Evolutionary conservation across 2,797 vertebrate species (phyloP).

Genomic region (Vireo griseus): DNA sequence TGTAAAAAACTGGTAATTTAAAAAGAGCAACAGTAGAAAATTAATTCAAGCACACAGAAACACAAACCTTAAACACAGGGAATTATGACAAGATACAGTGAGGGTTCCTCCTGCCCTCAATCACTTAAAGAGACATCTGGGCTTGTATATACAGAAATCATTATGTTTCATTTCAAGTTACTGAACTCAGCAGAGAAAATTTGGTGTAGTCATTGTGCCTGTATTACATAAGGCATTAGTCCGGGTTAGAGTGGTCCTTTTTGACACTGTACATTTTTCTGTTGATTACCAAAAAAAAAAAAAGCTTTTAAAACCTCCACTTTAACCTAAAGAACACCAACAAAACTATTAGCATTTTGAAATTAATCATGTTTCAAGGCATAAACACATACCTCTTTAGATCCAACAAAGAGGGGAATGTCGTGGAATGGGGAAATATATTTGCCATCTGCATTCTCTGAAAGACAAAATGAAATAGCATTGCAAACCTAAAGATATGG

Average conservation of each 20-base stretch:
- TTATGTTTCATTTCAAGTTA: not conserved
- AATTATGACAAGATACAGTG: not conserved
- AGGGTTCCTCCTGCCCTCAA: not conserved
- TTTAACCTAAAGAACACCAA: not conserved
- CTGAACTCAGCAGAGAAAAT: not conserved
- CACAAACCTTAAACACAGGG: not conserved
- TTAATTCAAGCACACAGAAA: not conserved
- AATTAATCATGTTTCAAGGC: not conserved
- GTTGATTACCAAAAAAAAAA: not conserved
- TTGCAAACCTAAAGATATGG: not conserved
- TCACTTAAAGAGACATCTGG: not conserved
- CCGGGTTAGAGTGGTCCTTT: not conserved
- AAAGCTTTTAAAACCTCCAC: not conserved
- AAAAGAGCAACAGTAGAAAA: not conserved
- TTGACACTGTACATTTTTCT: not conserved
- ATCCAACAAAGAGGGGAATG: conserved; percentile 83
- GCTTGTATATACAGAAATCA: not conserved
- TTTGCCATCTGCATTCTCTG: conserved; percentile 87
- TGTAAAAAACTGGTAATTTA: not conserved
- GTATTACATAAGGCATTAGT: not conserved
- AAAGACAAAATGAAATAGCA: not conserved
- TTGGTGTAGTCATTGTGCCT: not conserved
- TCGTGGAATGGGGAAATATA: conserved; percentile 98
- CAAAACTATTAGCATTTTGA: not conserved
- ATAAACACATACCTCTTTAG: conserved; percentile 72